Conservation (phyloP, 2,888 invertebrate genomes). For the Caradrina clavipalpis region DNA sequence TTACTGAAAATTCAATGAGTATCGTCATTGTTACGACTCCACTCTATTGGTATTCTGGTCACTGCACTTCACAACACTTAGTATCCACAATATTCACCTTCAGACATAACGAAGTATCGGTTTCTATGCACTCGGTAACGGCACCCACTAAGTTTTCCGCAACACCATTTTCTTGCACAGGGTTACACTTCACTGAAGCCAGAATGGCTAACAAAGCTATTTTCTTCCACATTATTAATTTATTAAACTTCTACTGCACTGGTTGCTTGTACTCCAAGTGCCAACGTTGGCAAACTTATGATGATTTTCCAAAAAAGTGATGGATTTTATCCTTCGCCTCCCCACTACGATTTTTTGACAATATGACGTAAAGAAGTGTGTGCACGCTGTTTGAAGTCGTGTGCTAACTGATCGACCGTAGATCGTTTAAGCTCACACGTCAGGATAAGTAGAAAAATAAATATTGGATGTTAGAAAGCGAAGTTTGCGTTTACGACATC, state of each 20-base stretch:
- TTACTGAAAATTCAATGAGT: slow-evolving; percentile 47
- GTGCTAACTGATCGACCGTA: slow-evolving; percentile 82
- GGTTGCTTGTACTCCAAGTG: slow-evolving; percentile 75
- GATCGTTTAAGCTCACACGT: slow-evolving; percentile 74
- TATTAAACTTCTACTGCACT: slow-evolving; percentile 56
- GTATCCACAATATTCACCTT: slow-evolving; percentile 89
- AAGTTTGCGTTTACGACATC: slow-evolving; percentile 85
- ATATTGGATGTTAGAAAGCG: slow-evolving; percentile 90
- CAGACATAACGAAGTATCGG: slow-evolving; percentile 91
- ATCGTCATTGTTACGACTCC: slow-evolving; percentile 29
- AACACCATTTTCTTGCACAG: slow-evolving; percentile 83
- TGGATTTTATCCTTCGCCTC: slow-evolving; percentile 88
- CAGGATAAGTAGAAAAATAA: slow-evolving; percentile 90
- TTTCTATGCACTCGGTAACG: slow-evolving; percentile 91
- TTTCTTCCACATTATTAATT: slow-evolving; percentile 82
- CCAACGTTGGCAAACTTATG: slow-evolving; percentile 85
- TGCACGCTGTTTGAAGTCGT: slow-evolving; percentile 80
- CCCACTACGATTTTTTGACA: slow-evolving; percentile 81
- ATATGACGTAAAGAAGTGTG: slow-evolving; percentile 83
- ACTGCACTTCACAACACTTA: slow-evolving; percentile 71
- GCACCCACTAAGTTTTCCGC: slow-evolving; percentile 86
- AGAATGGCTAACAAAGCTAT: slow-evolving; percentile 81
- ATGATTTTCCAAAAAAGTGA: slow-evolving; percentile 86
- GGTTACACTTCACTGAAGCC: slow-evolving; percentile 82
- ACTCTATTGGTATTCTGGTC: slow-evolving; percentile 70